Evolutionary conservation across 2,888 invertebrate genomes (phyloP), one percentile per base, ranked within the genome.

Genomic region (Dicycla oo): DNA sequence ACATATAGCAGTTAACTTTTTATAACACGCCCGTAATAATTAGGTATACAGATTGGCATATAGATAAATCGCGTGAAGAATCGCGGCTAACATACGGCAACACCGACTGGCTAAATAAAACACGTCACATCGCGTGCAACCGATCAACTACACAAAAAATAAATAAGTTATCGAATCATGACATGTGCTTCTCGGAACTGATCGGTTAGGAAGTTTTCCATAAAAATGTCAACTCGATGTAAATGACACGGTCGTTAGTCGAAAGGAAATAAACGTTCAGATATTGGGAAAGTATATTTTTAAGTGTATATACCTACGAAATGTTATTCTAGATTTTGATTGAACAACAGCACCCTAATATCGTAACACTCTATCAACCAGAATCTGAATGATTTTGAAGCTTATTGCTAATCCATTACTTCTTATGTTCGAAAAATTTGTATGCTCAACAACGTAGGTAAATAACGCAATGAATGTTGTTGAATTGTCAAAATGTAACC

Each of bases 111-210:
- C 83, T 84, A 77, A n/a, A n/a, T n/a, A n/a, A n/a, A n/a, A 85
- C 93, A 94, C 92, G 94, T 89, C 88, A 94, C 75, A 90, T 94
- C 89, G 94, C 94, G 93, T 94, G 93, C 84, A 81, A 86, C 77
- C 69, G 64, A 75, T 79, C 76, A 70, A 73, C 60, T 79, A 80
- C 74, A 78, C 80, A 84, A 88, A 90, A 89, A 89, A 87, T 72
- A 86, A 88, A 90, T 85, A 88, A 90, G 85, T 73, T 78, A 85
- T 85, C 78, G 72, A 88, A 87, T 88, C 88, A 86, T 86, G 88
- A 88, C 89, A 85, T 86, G 87, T 87, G 87, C 79, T 90, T 90
- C 90, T 90, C 85, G 86, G 89, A 91, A 90, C 76, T 74, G 82
- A 82, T 81, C 78, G 67, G 70, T 78, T 74, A 73, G 62, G 71